Evolutionary conservation across 2,888 invertebrate species (phyloP).

Genomic region (Lycocerus yunnanus): DNA sequence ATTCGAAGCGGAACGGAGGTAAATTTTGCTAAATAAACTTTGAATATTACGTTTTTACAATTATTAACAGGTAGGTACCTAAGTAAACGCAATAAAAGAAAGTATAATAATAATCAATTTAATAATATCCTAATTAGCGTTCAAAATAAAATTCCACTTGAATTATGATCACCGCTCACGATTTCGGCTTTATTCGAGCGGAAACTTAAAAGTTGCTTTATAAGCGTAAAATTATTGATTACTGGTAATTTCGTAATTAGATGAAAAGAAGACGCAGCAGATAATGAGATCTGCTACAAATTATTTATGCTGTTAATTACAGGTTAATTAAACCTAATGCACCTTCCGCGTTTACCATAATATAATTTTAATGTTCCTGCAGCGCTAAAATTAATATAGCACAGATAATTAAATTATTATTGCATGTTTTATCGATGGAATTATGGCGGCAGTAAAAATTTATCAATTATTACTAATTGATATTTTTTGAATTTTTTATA

Average conservation of each 20-base stretch:
- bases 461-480: neutral
- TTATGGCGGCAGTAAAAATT: neutral
- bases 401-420: slow-evolving; percentile 15
- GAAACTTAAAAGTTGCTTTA: neutral
- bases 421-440: neutral
- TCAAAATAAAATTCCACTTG: neutral
- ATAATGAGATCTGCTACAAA: slow-evolving; percentile 5
- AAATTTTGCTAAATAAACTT: neutral
- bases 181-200: neutral
- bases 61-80: neutral
- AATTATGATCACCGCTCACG: neutral
- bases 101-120: neutral
- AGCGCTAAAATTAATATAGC: slow-evolving; percentile 30
- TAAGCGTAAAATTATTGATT: neutral
- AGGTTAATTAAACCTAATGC: slow-evolving; percentile 33
- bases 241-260: neutral
- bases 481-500: neutral
- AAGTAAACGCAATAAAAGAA: neutral
- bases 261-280: neutral
- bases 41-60: neutral
- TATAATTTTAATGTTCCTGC: slow-evolving; percentile 32
- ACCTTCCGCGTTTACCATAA: slow-evolving; percentile 29
- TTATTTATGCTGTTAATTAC: slow-evolving; percentile 33
- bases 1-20: slow-evolving; percentile 7
- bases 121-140: neutral